A percentile compares a stretch with the other conserved stretches of the same genome.
These are phyloP conservation scores for Chaetodon trifasciatus DNA, from an alignment of 2,797 vertebrate genomes.

Conservation along the genomic window DNA sequence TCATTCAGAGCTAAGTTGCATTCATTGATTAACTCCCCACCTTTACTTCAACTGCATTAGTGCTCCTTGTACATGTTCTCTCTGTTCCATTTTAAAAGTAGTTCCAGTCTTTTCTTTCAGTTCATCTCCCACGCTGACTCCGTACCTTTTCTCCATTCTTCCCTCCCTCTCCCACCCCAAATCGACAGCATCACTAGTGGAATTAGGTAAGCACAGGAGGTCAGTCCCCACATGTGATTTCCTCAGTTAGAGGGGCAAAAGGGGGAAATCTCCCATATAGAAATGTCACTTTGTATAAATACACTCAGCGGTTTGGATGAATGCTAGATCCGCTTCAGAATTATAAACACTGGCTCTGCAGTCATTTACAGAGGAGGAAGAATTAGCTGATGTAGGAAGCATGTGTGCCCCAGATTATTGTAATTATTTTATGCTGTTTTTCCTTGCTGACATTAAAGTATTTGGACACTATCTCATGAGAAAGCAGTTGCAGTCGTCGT, in stretches of 20 bases:
- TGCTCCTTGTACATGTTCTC: not conserved
- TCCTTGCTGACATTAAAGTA: constrained; percentile 78
- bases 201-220: constrained; percentile 45
- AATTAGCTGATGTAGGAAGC: constrained; percentile 80
- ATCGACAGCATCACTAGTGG: constrained; percentile 21
- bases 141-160: constrained; percentile 23
- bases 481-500: constrained; percentile 62
- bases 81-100: not conserved
- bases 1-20: not conserved
- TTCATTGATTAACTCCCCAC: not conserved
- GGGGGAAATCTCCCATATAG: constrained; percentile 64
- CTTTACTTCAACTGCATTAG: not conserved
- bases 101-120: not conserved
- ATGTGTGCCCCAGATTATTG: constrained; percentile 83
- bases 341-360: constrained; percentile 77
- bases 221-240: constrained; percentile 36
- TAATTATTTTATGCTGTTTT: constrained; percentile 83
- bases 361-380: constrained; percentile 75
- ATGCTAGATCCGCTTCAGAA: constrained; percentile 74
- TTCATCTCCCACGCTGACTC: not conserved
- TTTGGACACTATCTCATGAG: constrained; percentile 82
- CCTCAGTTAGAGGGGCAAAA: constrained; percentile 46
- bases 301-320: constrained; percentile 72
- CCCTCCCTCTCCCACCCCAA: not conserved
- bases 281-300: constrained; percentile 82